These are phyloP conservation scores for Eubasilissa splendida DNA, from an alignment of 2,888 invertebrate genomes.

Conservation along the genomic window DNA sequence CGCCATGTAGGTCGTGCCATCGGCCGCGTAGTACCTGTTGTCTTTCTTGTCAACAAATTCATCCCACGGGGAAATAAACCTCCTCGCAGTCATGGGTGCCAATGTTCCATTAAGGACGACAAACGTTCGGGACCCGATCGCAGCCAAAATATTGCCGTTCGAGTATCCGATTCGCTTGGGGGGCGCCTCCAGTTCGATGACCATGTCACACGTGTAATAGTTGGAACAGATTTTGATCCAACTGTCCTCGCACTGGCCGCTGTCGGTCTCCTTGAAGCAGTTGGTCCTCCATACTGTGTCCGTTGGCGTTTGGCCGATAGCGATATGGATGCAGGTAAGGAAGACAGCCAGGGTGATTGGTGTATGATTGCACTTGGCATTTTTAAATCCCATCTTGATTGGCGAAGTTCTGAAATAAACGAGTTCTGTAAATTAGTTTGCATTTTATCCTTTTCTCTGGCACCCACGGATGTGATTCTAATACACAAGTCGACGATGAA, in stretches of 20 bases:
- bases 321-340: background rate
- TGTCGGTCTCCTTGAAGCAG: background rate
- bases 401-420: too few species aligned
- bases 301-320: background rate
- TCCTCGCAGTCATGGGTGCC: background rate
- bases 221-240: slow-evolving; percentile 12
- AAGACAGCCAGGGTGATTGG: too few species aligned
- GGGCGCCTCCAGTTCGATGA: background rate
- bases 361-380: too few species aligned
- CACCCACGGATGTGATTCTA: too few species aligned
- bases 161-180: slow-evolving; percentile 25
- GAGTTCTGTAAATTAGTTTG: too few species aligned
- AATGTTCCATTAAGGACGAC: background rate
- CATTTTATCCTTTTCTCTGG: too few species aligned
- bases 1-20: slow-evolving; percentile 12
- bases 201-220: slow-evolving; percentile 29
- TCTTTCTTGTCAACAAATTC: background rate
- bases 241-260: slow-evolving; percentile 31
- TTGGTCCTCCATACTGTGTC: background rate
- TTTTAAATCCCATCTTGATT: too few species aligned
- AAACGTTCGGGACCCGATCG: background rate
- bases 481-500: too few species aligned
- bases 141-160: background rate
- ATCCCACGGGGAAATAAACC: background rate
- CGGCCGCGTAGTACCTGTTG: slow-evolving; percentile 12